phyloP scores from a whole-genome alignment of 2,113 vertebrate species.

The Probosciger aterrimus region DNA sequence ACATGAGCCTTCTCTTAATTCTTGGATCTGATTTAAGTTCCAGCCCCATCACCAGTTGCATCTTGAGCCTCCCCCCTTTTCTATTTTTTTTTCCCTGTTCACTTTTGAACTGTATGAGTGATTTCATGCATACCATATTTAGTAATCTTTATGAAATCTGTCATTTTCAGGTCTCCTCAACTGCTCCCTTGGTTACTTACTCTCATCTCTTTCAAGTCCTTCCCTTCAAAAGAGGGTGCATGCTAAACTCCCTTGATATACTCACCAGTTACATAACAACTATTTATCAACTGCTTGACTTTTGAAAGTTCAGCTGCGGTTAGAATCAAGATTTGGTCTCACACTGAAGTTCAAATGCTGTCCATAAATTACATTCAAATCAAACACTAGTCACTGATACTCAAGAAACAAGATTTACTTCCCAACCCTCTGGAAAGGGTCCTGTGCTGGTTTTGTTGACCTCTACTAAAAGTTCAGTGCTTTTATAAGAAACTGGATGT shows the following conservation, averaged over 20 bases:
- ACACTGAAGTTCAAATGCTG: neutral
- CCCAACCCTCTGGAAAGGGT: neutral
- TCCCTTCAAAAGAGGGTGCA: neutral
- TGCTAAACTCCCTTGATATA: neutral
- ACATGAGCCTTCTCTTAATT: neutral
- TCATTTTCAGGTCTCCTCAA: neutral
- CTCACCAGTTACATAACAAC: neutral
- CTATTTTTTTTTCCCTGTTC: neutral
- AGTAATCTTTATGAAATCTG: neutral
- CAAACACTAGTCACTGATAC: neutral
- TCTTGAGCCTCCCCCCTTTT: neutral
- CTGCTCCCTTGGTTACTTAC: neutral
- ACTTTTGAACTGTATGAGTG: neutral
- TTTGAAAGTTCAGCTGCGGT: neutral
- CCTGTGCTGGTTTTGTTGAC: neutral
- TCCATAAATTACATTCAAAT: neutral
- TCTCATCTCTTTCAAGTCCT: neutral
- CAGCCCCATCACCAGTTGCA: neutral
- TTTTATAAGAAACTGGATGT: neutral
- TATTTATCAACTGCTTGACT: neutral
- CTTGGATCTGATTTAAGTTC: neutral
- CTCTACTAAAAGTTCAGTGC: neutral
- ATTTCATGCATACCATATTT: neutral
- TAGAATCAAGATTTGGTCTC: neutral
- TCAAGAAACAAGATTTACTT: neutral